Evolutionary conservation across 2,113 vertebrate species (phyloP).

Genomic region (Lates calcarifer): DNA sequence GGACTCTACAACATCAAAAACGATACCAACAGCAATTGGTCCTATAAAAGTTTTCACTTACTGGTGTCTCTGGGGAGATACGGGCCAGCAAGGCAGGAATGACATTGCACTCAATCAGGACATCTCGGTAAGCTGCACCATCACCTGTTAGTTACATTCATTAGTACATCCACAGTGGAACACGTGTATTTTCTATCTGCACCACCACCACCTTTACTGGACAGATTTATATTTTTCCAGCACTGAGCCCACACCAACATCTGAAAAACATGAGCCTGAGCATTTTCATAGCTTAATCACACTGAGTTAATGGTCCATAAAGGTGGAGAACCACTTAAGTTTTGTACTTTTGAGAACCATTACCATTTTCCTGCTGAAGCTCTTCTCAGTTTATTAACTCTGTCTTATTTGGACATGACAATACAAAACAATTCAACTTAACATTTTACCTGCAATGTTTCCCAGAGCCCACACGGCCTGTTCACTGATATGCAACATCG

Average conservation of each 20-base stretch:
- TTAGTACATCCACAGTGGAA: neutral
- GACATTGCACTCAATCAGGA: constrained; percentile 85
- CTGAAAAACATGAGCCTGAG: no score
- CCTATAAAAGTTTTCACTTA: constrained; percentile 72
- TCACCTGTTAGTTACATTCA: constrained; percentile 84
- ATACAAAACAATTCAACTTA: neutral
- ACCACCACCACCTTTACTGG: neutral
- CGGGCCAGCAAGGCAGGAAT: constrained; percentile 88
- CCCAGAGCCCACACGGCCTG: constrained; percentile 95
- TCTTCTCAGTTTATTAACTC: neutral
- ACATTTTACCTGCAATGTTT: constrained; percentile 90
- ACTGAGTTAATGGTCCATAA: neutral
- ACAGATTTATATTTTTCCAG: neutral
- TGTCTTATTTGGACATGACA: neutral
- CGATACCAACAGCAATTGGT: no score
- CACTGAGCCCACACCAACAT: neutral
- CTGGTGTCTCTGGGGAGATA: constrained; percentile 87
- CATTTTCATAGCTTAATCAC: neutral
- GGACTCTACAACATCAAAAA: no score
- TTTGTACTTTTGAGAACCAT: neutral
- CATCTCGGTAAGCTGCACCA: constrained; percentile 88
- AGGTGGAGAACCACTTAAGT: neutral
- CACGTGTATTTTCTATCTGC: neutral
- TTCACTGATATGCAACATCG: constrained; percentile 89
- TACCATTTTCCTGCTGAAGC: neutral